Evolutionary conservation across 1,140 invertebrate species (phyloP).

Genomic region (Zaprionus tsacasi): DNA sequence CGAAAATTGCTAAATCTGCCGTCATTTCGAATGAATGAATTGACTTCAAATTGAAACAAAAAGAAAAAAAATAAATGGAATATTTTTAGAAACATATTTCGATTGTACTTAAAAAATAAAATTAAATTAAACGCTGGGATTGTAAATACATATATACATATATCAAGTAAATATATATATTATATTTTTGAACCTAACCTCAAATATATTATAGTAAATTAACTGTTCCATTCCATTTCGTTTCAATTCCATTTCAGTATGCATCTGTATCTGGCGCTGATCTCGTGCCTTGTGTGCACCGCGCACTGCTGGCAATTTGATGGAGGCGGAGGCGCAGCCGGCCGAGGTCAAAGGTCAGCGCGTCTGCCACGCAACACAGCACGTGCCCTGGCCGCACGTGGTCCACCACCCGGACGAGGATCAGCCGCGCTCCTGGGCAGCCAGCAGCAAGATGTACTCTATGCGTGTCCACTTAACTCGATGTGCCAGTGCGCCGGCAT

Average conservation of each 20-base stretch:
- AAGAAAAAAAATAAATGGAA: background rate
- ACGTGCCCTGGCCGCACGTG: conserved; percentile 44
- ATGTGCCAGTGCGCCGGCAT: conserved; percentile 87
- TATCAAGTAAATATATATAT: too few relatives aligned
- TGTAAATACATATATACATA: too few relatives aligned
- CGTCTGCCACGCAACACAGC: conserved; percentile 46
- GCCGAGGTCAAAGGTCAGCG: conserved; percentile 1
- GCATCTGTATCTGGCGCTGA: conserved; percentile 72
- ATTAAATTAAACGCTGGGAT: too few relatives aligned
- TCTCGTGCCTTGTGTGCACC: conserved; percentile 74
- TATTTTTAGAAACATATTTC: background rate
- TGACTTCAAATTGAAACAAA: conserved; percentile 12
- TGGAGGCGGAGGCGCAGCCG: conserved; percentile 55
- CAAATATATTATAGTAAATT: too few relatives aligned
- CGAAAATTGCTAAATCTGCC: background rate
- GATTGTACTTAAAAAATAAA: background rate
- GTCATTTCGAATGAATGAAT: conserved; percentile 7
- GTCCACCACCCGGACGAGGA: conserved; percentile 63
- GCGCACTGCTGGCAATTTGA: conserved; percentile 83
- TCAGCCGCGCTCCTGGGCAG: conserved; percentile 71
- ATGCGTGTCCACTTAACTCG: conserved; percentile 86
- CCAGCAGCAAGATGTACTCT: conserved; percentile 81
- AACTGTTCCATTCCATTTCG: background rate
- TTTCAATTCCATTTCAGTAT: conserved; percentile 54
- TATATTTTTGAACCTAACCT: too few relatives aligned